Conservation (phyloP, 2,797 vertebrate genomes). For the Setipinna tenuifilis region DNA sequence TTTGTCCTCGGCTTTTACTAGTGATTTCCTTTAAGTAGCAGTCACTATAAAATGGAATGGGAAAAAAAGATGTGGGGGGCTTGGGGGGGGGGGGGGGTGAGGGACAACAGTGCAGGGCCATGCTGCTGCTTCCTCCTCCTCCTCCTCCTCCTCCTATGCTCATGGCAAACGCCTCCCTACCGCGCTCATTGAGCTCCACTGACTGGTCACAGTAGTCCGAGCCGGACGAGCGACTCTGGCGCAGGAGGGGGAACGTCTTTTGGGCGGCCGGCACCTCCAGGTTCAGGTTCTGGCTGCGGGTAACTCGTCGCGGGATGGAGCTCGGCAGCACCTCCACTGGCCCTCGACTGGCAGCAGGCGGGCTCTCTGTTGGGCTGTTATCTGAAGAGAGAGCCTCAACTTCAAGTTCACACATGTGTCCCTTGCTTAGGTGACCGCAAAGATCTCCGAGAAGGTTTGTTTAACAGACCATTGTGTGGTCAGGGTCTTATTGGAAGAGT, state of each 20-base stretch:
- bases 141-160: neutral
- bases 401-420: constrained; percentile 2
- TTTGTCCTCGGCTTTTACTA: neutral
- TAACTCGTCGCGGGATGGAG: constrained; percentile 84
- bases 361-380: constrained; percentile 39
- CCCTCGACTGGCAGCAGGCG: constrained; percentile 72
- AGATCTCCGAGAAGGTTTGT: neutral
- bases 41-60: neutral
- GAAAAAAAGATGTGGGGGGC: neutral
- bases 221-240: constrained; percentile 91
- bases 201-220: constrained; percentile 91
- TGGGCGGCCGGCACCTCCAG: constrained; percentile 85
- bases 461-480: neutral
- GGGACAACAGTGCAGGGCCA: constrained; percentile 7
- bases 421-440: neutral
- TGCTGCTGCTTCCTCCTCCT: constrained; percentile 22
- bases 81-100: neutral
- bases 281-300: constrained; percentile 92
- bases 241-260: constrained; percentile 90
- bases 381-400: constrained; percentile 46
- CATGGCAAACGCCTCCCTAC: constrained; percentile 58
- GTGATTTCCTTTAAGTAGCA: neutral
- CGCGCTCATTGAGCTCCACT: constrained; percentile 82
- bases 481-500: neutral
- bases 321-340: constrained; percentile 83